phyloP scores from a whole-genome alignment of 2,113 vertebrate genomes.

The Mustela lutreola region DNA sequence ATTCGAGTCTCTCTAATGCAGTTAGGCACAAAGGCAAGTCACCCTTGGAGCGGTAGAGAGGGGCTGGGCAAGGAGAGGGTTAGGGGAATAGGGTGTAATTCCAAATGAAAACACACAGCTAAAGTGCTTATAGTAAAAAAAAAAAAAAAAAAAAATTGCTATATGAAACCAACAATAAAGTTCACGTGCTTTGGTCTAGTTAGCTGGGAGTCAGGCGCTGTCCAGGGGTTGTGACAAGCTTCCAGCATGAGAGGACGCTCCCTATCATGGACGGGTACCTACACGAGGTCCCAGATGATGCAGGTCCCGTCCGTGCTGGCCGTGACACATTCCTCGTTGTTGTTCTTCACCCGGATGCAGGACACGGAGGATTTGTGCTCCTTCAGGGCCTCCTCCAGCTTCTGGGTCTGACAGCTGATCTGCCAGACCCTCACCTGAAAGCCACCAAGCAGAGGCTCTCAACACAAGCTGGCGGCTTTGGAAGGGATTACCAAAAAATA shows the following conservation, averaged over 20 bases:
- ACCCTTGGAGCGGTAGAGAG: background rate
- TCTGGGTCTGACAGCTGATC: slow-evolving; percentile 83
- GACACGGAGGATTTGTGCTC: slow-evolving; percentile 90
- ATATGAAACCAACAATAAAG: background rate
- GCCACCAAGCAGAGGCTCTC: background rate
- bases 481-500: background rate
- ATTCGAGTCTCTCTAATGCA: background rate
- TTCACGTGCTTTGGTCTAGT: background rate
- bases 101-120: slow-evolving; percentile 25
- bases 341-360: slow-evolving; percentile 91
- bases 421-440: slow-evolving; percentile 92
- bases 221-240: background rate
- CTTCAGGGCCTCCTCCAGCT: slow-evolving; percentile 89
- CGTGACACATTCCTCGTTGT: slow-evolving; percentile 91
- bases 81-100: background rate
- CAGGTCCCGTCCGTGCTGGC: slow-evolving; percentile 92
- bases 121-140: background rate
- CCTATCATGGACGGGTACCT: slow-evolving; percentile 79
- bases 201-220: background rate
- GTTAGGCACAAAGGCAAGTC: background rate
- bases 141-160: background rate
- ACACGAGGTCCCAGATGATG: slow-evolving; percentile 96
- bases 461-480: background rate
- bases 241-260: background rate
- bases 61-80: too few species aligned